Evolutionary conservation across 2,888 invertebrate species (phyloP).

Genomic region (Lathronympha strigana): DNA sequence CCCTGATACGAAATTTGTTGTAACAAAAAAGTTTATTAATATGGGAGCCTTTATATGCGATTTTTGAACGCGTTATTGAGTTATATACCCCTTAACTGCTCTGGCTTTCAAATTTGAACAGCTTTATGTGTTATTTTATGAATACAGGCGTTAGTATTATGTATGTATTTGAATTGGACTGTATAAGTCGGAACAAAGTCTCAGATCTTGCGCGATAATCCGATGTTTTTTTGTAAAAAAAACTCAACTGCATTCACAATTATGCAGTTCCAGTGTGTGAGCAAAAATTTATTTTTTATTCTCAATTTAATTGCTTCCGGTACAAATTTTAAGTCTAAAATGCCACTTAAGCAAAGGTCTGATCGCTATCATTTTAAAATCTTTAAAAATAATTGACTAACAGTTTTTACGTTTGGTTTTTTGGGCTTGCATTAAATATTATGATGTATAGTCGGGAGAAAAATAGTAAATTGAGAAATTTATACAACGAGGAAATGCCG

Average conservation of each 20-base stretch:
- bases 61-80: no score
- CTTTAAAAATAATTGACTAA: slow-evolving; percentile 3
- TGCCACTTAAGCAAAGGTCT: slow-evolving; percentile 28
- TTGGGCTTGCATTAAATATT: no score
- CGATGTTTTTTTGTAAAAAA: slow-evolving; percentile 2
- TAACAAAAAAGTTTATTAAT: no score
- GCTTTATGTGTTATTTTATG: no score
- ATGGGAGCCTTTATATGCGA: no score
- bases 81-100: no score
- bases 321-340: slow-evolving; percentile 40
- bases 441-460: not conserved
- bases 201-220: slow-evolving; percentile 20
- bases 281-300: slow-evolving; percentile 30
- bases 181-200: not conserved
- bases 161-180: not conserved
- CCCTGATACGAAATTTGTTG: no score
- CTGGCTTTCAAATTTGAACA: no score
- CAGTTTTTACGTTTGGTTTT: no score
- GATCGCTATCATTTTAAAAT: slow-evolving; percentile 23
- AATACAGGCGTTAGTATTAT: no score
- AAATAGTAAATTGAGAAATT: no score
- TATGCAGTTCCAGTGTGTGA: slow-evolving; percentile 36
- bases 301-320: slow-evolving; percentile 31
- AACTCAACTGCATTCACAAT: slow-evolving; percentile 23
- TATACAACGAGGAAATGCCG: no score